phyloP scores from a whole-genome alignment of 2,888 invertebrate genomes.

The Ormyrus pomaceus region DNA sequence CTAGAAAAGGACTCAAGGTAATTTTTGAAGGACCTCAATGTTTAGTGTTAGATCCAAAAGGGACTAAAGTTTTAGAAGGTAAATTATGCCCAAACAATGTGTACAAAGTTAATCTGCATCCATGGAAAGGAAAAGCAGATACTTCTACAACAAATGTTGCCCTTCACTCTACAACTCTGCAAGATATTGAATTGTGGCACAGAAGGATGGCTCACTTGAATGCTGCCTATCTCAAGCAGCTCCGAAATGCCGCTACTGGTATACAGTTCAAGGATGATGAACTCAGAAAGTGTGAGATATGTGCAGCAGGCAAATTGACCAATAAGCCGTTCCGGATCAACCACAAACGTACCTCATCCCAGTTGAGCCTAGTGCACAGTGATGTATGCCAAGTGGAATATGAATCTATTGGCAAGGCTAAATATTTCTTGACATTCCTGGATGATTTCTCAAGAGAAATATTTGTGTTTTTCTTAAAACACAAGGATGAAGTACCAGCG shows the following conservation, averaged over 20 bases:
- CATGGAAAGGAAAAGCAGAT: background rate
- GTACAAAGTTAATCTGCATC: background rate
- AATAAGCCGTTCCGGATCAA: background rate
- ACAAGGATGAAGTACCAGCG: no score
- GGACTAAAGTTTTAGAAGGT: background rate
- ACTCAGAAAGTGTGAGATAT: background rate
- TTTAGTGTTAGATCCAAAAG: background rate
- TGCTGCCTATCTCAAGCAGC: background rate
- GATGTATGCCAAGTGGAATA: background rate
- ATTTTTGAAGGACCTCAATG: background rate
- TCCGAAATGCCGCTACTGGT: background rate
- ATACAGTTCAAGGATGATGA: background rate
- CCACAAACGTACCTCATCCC: background rate
- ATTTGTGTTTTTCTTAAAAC: background rate
- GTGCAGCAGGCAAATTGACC: background rate
- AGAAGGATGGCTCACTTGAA: background rate
- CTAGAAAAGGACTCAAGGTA: background rate
- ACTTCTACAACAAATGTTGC: background rate
- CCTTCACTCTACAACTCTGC: background rate
- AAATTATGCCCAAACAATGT: background rate
- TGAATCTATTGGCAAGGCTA: background rate
- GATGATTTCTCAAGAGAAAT: background rate
- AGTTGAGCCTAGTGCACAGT: background rate
- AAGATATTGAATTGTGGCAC: background rate
- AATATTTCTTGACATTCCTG: background rate